These are phyloP conservation scores for Phataginus tricuspis DNA, from an alignment of 2,797 vertebrate species.

Conservation along the genomic window DNA sequence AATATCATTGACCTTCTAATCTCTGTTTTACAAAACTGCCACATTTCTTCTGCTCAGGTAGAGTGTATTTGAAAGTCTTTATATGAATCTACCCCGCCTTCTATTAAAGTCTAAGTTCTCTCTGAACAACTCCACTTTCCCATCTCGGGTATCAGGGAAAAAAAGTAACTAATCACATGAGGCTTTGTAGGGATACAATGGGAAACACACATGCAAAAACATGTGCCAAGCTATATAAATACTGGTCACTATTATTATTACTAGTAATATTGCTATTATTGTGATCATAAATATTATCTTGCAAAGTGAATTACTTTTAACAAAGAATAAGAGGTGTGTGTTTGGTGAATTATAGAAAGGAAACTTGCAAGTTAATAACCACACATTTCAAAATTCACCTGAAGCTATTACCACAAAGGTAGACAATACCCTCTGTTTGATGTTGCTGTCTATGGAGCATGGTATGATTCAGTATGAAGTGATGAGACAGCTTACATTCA, in stretches of 20 bases:
- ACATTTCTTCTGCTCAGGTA: background rate
- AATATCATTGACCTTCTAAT: background rate
- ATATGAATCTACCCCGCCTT: background rate
- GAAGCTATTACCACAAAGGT: slow-evolving; percentile 21
- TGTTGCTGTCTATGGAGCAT: background rate
- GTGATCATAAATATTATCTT: background rate
- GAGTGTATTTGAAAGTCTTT: background rate
- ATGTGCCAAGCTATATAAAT: background rate
- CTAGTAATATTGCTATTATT: background rate
- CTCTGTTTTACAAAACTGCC: background rate
- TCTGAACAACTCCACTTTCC: background rate
- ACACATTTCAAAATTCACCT: slow-evolving; percentile 34
- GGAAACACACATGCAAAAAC: background rate
- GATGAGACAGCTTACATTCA: slow-evolving; percentile 19
- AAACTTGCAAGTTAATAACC: background rate
- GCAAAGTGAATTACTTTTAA: background rate
- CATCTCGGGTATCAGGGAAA: background rate
- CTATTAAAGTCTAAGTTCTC: slow-evolving; percentile 4
- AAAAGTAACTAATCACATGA: background rate
- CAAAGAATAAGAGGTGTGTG: background rate
- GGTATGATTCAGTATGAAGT: background rate
- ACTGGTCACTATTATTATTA: background rate
- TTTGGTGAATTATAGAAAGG: background rate
- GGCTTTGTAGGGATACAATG: background rate
- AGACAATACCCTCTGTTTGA: background rate